Evolutionary conservation across 2,888 invertebrate genomes (phyloP).

Genomic region (Drosophila mettleri): DNA sequence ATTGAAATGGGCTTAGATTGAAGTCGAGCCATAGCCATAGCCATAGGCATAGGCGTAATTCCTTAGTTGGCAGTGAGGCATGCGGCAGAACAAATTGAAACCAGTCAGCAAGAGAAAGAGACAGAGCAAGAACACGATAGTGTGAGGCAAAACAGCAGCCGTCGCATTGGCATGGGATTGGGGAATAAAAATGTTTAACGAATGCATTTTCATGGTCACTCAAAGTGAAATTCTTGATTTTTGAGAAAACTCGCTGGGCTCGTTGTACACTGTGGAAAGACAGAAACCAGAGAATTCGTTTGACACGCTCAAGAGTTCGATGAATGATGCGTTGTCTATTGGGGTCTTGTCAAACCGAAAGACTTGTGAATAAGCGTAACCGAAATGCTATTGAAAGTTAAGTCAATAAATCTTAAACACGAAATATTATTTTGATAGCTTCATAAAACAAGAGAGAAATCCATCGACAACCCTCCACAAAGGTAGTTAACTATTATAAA

Average conservation of each 20-base stretch:
- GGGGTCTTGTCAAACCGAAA: neutral
- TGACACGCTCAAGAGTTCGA: constrained; percentile 51
- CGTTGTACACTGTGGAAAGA: constrained; percentile 1
- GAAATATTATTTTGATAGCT: constrained; percentile 53
- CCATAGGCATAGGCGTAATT: constrained; percentile 54
- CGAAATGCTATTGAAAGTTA: constrained; percentile 66
- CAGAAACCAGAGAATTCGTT: constrained; percentile 47
- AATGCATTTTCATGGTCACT: constrained; percentile 81
- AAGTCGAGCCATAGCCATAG: neutral
- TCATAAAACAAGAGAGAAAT: constrained; percentile 18
- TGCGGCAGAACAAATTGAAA: constrained; percentile 75
- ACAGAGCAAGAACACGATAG: neutral
- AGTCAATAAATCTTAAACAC: constrained; percentile 11
- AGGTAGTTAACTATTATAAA: constrained; percentile 68
- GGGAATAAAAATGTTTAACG: constrained; percentile 60
- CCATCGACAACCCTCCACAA: constrained; percentile 8
- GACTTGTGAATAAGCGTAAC: constrained; percentile 64
- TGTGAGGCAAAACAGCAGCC: constrained; percentile 19
- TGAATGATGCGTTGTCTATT: constrained; percentile 53
- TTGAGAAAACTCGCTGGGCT: constrained; percentile 18
- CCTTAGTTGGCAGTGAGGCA: constrained; percentile 67
- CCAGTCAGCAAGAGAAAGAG: constrained; percentile 11
- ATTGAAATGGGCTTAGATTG: neutral
- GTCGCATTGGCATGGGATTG: constrained; percentile 20
- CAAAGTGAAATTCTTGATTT: constrained; percentile 65